A percentile compares a stretch with the other conserved stretches of the same genome.
These are phyloP conservation scores for Drosophila fungiperda DNA, from an alignment of 2,888 invertebrate genomes.

Conservation along the genomic window DNA sequence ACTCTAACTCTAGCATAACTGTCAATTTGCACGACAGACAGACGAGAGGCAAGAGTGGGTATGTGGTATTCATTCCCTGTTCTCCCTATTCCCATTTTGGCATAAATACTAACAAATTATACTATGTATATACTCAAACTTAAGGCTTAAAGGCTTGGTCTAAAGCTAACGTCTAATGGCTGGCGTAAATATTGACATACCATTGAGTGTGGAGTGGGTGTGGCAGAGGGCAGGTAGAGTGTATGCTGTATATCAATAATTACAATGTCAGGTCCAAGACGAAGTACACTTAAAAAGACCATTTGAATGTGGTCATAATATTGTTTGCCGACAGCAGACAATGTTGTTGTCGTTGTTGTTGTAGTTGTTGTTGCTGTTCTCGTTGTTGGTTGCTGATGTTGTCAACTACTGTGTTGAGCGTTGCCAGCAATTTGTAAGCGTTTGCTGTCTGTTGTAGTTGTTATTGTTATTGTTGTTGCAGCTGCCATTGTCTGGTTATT, in stretches of 20 bases:
- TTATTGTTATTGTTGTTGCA: conserved; percentile 34
- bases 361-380: neutral
- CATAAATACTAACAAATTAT: conserved; percentile 46
- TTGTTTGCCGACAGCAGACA: conserved; percentile 43
- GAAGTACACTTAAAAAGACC: conserved; percentile 38
- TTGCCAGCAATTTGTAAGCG: conserved; percentile 59
- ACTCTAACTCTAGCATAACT: conserved; percentile 48
- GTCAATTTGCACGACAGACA: conserved; percentile 62
- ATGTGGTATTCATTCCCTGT: neutral
- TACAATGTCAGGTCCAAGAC: conserved; percentile 43
- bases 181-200: conserved; percentile 63
- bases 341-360: conserved; percentile 19
- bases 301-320: conserved; percentile 41
- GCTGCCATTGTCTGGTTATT: conserved; percentile 61
- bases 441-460: conserved; percentile 38
- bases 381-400: conserved; percentile 39
- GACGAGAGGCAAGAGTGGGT: neutral
- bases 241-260: conserved; percentile 38
- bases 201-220: conserved; percentile 4
- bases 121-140: conserved; percentile 7
- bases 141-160: conserved; percentile 29
- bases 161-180: conserved; percentile 35
- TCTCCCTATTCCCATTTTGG: conserved; percentile 13
- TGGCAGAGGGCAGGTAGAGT: neutral
- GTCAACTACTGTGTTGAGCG: conserved; percentile 61